Evolutionary conservation across 1,140 invertebrate genomes (phyloP).

Genomic region (Drosophila sturtevanti): DNA sequence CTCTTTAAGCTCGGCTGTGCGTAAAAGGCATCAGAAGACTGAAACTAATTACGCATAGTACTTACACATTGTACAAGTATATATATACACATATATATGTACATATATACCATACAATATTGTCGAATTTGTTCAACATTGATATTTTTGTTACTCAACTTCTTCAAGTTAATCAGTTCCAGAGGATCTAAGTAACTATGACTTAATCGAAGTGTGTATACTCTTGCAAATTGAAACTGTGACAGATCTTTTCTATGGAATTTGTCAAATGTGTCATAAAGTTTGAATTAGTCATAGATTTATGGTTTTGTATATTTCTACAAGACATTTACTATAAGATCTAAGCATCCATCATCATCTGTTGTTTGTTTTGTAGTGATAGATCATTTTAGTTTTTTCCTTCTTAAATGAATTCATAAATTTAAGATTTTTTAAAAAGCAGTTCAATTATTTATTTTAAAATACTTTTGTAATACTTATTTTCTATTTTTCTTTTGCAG

Average conservation of each 20-base stretch:
- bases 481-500: conserved; percentile 1
- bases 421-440: no score
- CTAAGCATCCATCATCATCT: no score
- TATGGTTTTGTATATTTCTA: no score
- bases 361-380: no score
- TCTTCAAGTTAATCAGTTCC: background rate
- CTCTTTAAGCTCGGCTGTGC: conserved; percentile 49
- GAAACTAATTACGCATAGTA: conserved; percentile 26
- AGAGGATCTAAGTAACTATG: background rate
- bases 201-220: background rate
- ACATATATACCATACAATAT: conserved; percentile 8
- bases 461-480: background rate
- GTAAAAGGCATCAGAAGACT: conserved; percentile 42
- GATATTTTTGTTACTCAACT: background rate
- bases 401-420: no score
- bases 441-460: no score
- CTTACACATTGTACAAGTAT: conserved; percentile 8
- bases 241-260: background rate
- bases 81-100: background rate
- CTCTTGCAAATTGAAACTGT: background rate
- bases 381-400: no score
- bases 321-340: no score
- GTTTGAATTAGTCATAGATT: no score
- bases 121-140: background rate
- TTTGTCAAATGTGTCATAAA: no score